Percentiles rank a stretch among this genome's conserved stretches.
phyloP scores from a whole-genome alignment of 2,797 vertebrate species.

The Sebastes cheni region DNA sequence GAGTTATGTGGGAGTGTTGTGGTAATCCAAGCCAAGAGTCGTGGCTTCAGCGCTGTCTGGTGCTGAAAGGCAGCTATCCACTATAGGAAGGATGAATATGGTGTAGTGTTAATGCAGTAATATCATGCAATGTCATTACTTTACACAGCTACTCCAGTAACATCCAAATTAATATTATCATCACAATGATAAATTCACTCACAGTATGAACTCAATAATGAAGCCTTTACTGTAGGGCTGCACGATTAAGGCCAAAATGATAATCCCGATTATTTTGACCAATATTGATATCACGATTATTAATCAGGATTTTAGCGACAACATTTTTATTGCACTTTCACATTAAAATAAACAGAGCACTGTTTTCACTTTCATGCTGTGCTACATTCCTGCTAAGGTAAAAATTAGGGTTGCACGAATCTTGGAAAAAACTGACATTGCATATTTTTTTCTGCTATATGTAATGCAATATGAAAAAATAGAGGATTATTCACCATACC shows the following conservation, averaged over 20 bases:
- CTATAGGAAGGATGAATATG: background rate
- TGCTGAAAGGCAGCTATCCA: background rate
- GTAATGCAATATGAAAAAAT: too few relatives aligned
- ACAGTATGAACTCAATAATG: slow-evolving; percentile 12
- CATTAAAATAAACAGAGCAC: background rate
- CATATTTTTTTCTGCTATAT: too few relatives aligned
- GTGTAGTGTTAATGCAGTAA: slow-evolving; percentile 16
- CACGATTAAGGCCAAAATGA: background rate
- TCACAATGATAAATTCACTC: slow-evolving; percentile 11
- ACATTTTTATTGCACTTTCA: background rate
- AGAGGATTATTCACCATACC: too few relatives aligned
- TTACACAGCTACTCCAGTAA: slow-evolving; percentile 23
- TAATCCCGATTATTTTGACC: too few relatives aligned
- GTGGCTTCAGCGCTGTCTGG: background rate
- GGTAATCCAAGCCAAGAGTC: slow-evolving; percentile 29
- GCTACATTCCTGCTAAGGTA: background rate
- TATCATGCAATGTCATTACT: slow-evolving; percentile 12
- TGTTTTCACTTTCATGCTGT: background rate
- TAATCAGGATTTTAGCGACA: background rate
- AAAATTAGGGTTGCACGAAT: rapidly evolving
- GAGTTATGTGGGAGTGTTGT: slow-evolving; percentile 8
- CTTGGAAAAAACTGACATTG: background rate
- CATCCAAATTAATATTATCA: slow-evolving; percentile 31
- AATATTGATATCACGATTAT: background rate
- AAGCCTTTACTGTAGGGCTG: background rate